Evolutionary conservation across 1,140 invertebrate species (phyloP).

Genomic region (Ceratosolen solmsi): DNA sequence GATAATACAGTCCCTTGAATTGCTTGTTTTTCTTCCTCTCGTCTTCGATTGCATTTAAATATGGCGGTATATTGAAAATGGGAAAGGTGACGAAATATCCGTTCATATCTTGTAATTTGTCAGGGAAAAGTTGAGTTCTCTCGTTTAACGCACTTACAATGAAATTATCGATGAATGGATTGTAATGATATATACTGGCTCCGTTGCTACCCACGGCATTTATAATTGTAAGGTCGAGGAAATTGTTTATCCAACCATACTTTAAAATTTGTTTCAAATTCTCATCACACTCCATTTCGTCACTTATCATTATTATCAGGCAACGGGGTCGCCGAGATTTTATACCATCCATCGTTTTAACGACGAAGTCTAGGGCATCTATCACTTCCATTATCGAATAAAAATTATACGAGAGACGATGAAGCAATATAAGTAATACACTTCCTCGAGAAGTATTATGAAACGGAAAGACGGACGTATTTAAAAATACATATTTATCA

Average conservation of each 20-base stretch:
- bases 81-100: background rate
- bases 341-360: background rate
- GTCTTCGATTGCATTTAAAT: background rate
- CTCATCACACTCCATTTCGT: background rate
- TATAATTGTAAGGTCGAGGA: background rate
- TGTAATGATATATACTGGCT: background rate
- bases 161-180: background rate
- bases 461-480: background rate
- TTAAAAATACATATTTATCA: background rate
- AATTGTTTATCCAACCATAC: background rate
- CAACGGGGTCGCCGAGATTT: background rate
- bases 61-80: background rate
- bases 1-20: background rate
- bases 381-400: background rate
- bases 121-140: background rate
- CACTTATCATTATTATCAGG: background rate
- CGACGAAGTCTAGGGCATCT: background rate
- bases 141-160: background rate
- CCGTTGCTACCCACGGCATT: background rate
- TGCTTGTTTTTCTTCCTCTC: background rate
- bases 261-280: background rate
- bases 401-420: background rate
- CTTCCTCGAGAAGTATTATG: background rate
- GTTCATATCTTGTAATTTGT: background rate
- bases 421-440: background rate